phyloP scores from a whole-genome alignment of 2,888 invertebrate genomes.

The Merodon equestris region DNA sequence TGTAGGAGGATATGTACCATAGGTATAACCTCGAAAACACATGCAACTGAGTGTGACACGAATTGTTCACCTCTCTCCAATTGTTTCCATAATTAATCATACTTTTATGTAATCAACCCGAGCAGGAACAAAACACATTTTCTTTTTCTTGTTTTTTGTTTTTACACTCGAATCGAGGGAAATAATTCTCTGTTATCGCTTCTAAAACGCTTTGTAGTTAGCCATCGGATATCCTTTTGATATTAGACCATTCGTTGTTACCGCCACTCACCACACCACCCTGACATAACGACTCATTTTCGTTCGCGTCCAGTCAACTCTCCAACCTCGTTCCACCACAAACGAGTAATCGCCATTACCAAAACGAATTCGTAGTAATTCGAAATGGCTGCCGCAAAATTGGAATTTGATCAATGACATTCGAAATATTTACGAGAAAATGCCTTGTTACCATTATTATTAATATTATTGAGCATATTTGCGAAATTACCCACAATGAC shows the following conservation, averaged over 20 bases:
- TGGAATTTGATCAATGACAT: conserved; percentile 57
- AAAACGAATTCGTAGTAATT: neutral
- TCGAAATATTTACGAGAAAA: conserved; percentile 43
- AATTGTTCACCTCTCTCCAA: conserved; percentile 38
- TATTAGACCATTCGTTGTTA: neutral
- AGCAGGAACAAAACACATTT: neutral
- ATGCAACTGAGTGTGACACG: conserved; percentile 20
- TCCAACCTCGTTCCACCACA: neutral
- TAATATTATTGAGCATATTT: conserved; percentile 53
- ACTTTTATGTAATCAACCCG: conserved; percentile 29
- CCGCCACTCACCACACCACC: too few species aligned
- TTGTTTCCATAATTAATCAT: conserved; percentile 59
- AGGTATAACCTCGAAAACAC: neutral
- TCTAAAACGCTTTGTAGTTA: conserved; percentile 59
- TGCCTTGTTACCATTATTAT: conserved; percentile 35
- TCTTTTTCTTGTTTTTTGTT: too few species aligned
- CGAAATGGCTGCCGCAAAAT: neutral
- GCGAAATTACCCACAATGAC: conserved; percentile 44
- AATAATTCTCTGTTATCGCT: conserved; percentile 21
- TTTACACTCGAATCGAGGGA: neutral
- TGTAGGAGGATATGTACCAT: conserved; percentile 7
- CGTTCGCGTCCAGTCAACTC: neutral
- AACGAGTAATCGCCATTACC: too few species aligned
- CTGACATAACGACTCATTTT: too few species aligned
- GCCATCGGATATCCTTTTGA: conserved; percentile 42